Evolutionary conservation across 2,797 vertebrate species (phyloP).

Genomic region (Lepus townsendii): DNA sequence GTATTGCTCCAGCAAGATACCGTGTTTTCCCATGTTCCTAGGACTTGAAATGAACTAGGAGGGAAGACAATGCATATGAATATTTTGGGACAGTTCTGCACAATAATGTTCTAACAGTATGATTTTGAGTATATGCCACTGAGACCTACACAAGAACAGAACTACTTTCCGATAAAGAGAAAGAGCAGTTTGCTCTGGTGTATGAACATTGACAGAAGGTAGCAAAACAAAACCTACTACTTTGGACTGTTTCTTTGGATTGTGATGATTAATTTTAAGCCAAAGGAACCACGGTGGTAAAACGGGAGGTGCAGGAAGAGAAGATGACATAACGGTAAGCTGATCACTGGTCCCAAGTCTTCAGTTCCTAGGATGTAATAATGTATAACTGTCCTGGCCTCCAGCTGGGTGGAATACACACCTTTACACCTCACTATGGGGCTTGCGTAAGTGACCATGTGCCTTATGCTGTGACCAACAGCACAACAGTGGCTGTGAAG

Average conservation of each 20-base stretch:
- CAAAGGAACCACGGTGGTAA: not conserved
- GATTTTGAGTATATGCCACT: not conserved
- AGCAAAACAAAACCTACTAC: slow-evolving; percentile 23
- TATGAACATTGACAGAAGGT: not conserved
- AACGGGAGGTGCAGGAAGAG: not conserved
- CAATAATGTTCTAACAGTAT: not conserved
- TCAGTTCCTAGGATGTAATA: not conserved
- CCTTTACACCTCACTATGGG: not conserved
- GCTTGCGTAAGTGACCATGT: too few relatives aligned
- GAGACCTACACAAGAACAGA: not conserved
- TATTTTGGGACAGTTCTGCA: not conserved
- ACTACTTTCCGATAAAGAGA: slow-evolving; percentile 43
- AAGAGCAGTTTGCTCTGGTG: not conserved
- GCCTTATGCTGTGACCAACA: not conserved
- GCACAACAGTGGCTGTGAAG: not conserved
- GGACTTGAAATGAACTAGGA: not conserved
- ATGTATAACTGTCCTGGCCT: not conserved
- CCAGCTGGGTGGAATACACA: not conserved
- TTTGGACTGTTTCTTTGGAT: slow-evolving; percentile 27
- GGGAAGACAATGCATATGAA: not conserved
- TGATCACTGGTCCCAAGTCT: not conserved
- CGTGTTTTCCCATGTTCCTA: not conserved
- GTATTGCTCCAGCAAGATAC: not conserved
- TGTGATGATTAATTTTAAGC: slow-evolving; percentile 9
- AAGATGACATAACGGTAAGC: not conserved